Evolutionary conservation across 2,797 vertebrate genomes (phyloP).

Genomic region (Lutjanus campechanus): DNA sequence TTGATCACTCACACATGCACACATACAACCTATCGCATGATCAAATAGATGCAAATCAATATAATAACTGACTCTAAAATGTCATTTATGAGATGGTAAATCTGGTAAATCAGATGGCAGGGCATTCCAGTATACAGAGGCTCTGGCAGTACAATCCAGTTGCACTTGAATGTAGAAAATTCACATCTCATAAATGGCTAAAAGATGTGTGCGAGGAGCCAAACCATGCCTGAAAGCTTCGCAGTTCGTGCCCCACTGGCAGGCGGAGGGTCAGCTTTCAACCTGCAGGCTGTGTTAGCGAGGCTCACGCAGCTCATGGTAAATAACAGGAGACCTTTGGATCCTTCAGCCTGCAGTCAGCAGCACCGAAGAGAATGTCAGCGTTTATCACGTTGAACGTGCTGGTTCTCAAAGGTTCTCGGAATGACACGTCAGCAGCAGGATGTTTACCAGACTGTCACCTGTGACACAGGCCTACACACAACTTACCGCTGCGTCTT

Average conservation of each 20-base stretch:
- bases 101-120: not conserved
- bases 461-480: conserved; percentile 39
- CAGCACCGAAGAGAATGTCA: conserved; percentile 42
- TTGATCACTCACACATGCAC: too few relatives aligned
- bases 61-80: not conserved
- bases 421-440: conserved; percentile 16
- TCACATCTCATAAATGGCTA: not conserved
- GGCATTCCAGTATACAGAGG: too few relatives aligned
- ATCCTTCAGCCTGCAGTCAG: conserved; percentile 23
- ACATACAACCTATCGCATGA: not conserved
- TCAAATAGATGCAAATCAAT: not conserved
- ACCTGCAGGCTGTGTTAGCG: not conserved
- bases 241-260: not conserved
- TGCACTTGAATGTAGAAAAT: not conserved
- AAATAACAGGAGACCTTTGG: conserved; percentile 50
- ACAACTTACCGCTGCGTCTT: not conserved
- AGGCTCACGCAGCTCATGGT: conserved; percentile 9
- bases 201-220: not conserved
- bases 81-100: not conserved
- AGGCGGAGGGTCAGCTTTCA: conserved; percentile 16
- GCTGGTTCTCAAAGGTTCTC: conserved; percentile 3
- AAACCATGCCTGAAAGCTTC: not conserved
- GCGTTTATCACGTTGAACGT: conserved; percentile 28
- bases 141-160: too few relatives aligned
- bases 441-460: conserved; percentile 31